Conservation (phyloP, 2,888 invertebrate species). For the Aplocera efformata region DNA sequence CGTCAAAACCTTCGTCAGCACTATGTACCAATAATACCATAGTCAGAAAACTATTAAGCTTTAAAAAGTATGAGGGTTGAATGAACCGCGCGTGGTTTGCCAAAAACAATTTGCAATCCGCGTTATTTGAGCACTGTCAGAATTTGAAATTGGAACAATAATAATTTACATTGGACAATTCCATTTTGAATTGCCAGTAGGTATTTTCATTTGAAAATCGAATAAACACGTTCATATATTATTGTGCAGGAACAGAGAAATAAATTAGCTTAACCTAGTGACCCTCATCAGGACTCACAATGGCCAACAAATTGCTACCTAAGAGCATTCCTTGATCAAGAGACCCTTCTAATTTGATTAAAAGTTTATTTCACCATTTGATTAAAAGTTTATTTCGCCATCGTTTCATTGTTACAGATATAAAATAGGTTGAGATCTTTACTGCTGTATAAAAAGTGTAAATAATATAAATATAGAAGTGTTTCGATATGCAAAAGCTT, state of each 20-base stretch:
- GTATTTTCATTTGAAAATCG: constrained; percentile 13
- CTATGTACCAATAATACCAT: constrained; percentile 80
- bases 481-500: constrained; percentile 21
- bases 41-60: constrained; percentile 32
- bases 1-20: constrained; percentile 99
- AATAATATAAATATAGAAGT: constrained; percentile 19
- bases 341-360: constrained; percentile 34
- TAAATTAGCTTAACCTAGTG: constrained; percentile 42
- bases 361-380: constrained; percentile 32
- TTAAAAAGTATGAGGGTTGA: not conserved
- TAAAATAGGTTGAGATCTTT: constrained; percentile 14
- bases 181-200: constrained; percentile 1
- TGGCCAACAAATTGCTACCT: constrained; percentile 42
- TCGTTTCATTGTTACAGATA: constrained; percentile 15
- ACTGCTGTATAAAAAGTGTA: constrained; percentile 14
- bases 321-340: constrained; percentile 39
- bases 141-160: constrained; percentile 2
- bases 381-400: constrained; percentile 33
- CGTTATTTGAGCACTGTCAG: not conserved
- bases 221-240: constrained; percentile 22
- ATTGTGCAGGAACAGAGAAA: constrained; percentile 32
- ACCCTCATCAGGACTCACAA: constrained; percentile 49
- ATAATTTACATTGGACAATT: not conserved
- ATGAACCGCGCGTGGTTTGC: not conserved
- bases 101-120: not conserved